Percentiles rank a stretch among this genome's conserved stretches.
These are phyloP conservation scores for Drosophila parvula DNA, from an alignment of 1,140 invertebrate species.

Conservation along the genomic window DNA sequence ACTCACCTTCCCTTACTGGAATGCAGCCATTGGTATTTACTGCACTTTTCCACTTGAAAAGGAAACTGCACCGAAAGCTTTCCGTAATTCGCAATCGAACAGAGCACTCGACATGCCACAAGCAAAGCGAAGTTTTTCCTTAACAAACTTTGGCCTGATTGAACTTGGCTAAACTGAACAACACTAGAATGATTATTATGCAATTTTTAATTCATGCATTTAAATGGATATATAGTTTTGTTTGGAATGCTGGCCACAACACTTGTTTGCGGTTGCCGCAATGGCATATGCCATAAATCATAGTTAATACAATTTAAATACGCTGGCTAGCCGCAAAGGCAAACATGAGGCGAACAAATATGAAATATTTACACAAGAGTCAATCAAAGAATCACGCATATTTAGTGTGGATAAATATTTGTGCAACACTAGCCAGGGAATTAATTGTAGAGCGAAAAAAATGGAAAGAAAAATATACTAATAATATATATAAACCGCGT, in stretches of 20 bases:
- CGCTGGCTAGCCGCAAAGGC: conserved; percentile 20
- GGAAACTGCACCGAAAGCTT: conserved; percentile 18
- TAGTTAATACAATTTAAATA: conserved; percentile 30
- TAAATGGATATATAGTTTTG: conserved; percentile 12
- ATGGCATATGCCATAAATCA: conserved; percentile 28
- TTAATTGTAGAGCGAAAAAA: neutral
- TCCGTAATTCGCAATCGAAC: conserved; percentile 25
- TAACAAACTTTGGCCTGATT: conserved; percentile 25
- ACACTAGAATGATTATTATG: conserved; percentile 11
- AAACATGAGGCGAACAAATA: conserved; percentile 15
- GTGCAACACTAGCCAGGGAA: neutral
- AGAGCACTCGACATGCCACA: conserved; percentile 26
- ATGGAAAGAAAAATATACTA: no score
- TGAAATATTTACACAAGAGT: conserved; percentile 33
- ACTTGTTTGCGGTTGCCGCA: conserved; percentile 14
- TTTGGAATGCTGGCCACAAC: conserved; percentile 11
- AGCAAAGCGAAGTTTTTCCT: conserved; percentile 13
- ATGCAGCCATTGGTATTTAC: conserved; percentile 14
- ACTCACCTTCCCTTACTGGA: conserved; percentile 14
- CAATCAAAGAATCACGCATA: conserved; percentile 28
- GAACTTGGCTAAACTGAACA: conserved; percentile 7
- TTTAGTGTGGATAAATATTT: conserved; percentile 26
- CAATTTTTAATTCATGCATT: conserved; percentile 7
- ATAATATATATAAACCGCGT: neutral
- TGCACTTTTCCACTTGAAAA: conserved; percentile 17